These are phyloP conservation scores for Eilema caniola DNA, from an alignment of 2,888 invertebrate species.

Conservation along the genomic window DNA sequence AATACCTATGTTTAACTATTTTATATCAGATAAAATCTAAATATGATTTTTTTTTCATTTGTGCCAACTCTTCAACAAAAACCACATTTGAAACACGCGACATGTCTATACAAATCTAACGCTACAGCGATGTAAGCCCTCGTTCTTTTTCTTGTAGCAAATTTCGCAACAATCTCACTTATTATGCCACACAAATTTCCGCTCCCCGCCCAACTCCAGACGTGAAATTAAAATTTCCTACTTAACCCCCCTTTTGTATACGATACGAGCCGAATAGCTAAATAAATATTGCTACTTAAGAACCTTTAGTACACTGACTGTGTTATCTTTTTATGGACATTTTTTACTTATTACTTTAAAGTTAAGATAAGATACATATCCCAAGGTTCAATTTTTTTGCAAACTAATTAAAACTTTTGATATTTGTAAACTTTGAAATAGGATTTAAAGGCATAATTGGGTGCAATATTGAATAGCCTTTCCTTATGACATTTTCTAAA, in stretches of 20 bases:
- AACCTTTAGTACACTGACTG: constrained; percentile 62
- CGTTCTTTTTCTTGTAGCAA: constrained; percentile 87
- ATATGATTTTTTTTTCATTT: too few species aligned
- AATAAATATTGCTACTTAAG: constrained; percentile 82
- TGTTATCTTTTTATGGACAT: constrained; percentile 58
- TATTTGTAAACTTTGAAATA: background rate
- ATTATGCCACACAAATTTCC: constrained; percentile 87
- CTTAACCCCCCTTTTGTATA: constrained; percentile 78
- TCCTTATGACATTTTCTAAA: too few species aligned
- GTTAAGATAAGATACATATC: constrained; percentile 28
- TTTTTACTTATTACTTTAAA: constrained; percentile 53
- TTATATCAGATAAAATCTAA: too few species aligned
- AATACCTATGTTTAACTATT: too few species aligned
- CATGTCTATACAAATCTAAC: constrained; percentile 60
- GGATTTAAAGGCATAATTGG: too few species aligned
- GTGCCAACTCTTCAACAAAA: too few species aligned
- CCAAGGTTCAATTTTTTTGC: background rate
- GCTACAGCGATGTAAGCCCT: constrained; percentile 74
- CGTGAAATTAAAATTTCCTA: constrained; percentile 87
- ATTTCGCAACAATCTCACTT: constrained; percentile 88
- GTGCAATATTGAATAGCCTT: too few species aligned
- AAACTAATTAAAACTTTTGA: background rate
- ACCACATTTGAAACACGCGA: background rate
- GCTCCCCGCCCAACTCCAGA: constrained; percentile 81
- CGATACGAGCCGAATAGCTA: constrained; percentile 79